Evolutionary conservation across 1,140 invertebrate species (phyloP), one percentile per base, ranked within the genome.

Genomic region (Ceratosolen solmsi): DNA sequence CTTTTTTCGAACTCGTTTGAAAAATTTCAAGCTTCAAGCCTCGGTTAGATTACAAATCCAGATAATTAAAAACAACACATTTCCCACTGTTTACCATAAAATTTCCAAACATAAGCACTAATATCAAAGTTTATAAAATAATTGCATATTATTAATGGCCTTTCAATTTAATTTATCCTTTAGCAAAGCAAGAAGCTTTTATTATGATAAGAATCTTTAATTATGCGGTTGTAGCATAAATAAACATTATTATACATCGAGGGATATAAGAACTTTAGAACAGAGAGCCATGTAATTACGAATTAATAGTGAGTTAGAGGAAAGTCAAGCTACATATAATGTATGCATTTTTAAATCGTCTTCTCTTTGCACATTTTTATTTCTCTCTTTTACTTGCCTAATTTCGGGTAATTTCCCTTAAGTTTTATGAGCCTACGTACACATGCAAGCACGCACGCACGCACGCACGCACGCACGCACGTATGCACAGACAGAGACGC

Each of bases 321-420:
- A 30, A 15, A 54, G 22, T 68, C n/a, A 4, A 74, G 51, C 63
- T 51, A 73, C 65, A 73, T 74, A 13, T 80, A 78, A 79, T 38
- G 36, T 58, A 70, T 33, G 51, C 38, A 1, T 78, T 46, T 58
- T 27, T 46, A 70, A 20, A 36, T 79, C 63, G 13, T 33, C 33
- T 70, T 54, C 27, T 17, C 25, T 25, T 25, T 13, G 30, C 63
- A 9, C 30, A 8, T 13, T 65, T 27, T 46, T 54, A 17, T 71
- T 41, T 30, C 33, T 56, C 54, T 54, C 46, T 41, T 58, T 70
- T 25, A 25, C 22, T 38, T 30, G 27, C 63, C 3, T n/a, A n/a
- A n/a, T n/a, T n/a, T n/a, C 25, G n/a, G n/a, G 41, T 17, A 49
- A 33, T 60, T 75, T 75, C 17, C 22, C 36, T 25, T 56, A 36